Evolutionary conservation across 2,113 vertebrate genomes (phyloP).

Genomic region (Tetrax tetrax): DNA sequence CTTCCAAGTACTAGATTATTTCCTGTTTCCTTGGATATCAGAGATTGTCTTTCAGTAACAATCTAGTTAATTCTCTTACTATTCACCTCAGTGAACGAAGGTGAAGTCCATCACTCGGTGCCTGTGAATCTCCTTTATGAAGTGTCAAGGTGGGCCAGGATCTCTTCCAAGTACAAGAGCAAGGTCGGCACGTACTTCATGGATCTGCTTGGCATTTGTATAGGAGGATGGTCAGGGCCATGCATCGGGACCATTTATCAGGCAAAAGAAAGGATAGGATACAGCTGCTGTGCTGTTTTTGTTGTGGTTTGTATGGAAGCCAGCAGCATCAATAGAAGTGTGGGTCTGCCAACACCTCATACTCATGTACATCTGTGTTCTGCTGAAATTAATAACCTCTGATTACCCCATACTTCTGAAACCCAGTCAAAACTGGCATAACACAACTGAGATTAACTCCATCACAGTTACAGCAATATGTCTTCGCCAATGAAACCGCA

Average conservation of each 20-base stretch:
- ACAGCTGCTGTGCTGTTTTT: not conserved
- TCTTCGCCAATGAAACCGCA: not conserved
- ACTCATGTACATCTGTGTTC: not conserved
- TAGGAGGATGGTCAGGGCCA: not conserved
- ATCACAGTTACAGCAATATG: not conserved
- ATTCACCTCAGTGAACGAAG: not conserved
- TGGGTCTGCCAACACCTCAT: not conserved
- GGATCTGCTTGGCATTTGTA: not conserved
- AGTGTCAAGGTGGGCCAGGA: not conserved
- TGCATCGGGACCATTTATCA: not conserved
- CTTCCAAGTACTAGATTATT: not conserved
- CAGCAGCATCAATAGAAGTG: not conserved
- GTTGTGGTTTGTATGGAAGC: not conserved
- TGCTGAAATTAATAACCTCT: not conserved
- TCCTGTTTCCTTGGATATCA: not conserved
- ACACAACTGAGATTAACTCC: not conserved
- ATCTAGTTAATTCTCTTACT: not conserved
- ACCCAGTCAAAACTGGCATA: not conserved
- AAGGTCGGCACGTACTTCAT: not conserved
- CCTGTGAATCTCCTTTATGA: not conserved
- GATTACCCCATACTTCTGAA: not conserved
- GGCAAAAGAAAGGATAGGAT: not conserved
- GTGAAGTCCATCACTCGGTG: not conserved
- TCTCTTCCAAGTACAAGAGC: not conserved
- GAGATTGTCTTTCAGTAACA: not conserved